Evolutionary conservation across 2,113 vertebrate species (phyloP).

Genomic region (Onychostruthus taczanowskii): DNA sequence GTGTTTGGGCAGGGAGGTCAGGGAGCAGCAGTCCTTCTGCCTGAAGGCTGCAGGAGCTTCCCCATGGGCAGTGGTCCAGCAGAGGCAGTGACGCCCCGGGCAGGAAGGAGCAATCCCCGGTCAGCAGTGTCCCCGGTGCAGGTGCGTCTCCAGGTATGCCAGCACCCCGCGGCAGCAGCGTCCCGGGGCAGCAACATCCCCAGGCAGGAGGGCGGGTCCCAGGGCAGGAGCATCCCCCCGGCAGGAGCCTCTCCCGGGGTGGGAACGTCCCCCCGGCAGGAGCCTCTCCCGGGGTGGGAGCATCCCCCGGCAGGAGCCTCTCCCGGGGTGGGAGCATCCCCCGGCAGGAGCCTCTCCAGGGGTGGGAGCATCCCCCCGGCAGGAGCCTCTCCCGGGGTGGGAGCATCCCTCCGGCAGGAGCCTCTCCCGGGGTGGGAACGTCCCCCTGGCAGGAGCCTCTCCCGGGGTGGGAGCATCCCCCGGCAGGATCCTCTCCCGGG

Average conservation of each 20-base stretch:
- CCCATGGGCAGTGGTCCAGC: neutral
- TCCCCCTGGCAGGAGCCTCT: too few species aligned
- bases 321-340: neutral
- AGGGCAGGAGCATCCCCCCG: neutral
- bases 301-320: neutral
- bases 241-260: neutral
- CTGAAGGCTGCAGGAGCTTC: neutral
- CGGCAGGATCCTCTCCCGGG: neutral
- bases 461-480: accelerated
- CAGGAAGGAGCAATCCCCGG: neutral
- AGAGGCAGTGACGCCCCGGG: neutral
- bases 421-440: too few species aligned
- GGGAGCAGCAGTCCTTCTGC: neutral
- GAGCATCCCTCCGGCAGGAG: neutral
- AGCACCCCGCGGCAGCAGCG: neutral
- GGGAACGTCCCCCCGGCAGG: neutral
- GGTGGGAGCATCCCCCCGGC: neutral
- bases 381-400: too few species aligned
- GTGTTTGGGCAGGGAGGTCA: neutral
- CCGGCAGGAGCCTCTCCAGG: neutral
- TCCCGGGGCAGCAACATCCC: neutral
- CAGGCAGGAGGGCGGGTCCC: too few species aligned
- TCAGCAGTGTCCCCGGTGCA: neutral
- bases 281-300: too few species aligned
- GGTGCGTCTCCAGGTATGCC: neutral